Percentiles rank a stretch among this genome's conserved stretches.
phyloP scores from a whole-genome alignment of 2,888 invertebrate species.

The Sinelater perroti region DNA sequence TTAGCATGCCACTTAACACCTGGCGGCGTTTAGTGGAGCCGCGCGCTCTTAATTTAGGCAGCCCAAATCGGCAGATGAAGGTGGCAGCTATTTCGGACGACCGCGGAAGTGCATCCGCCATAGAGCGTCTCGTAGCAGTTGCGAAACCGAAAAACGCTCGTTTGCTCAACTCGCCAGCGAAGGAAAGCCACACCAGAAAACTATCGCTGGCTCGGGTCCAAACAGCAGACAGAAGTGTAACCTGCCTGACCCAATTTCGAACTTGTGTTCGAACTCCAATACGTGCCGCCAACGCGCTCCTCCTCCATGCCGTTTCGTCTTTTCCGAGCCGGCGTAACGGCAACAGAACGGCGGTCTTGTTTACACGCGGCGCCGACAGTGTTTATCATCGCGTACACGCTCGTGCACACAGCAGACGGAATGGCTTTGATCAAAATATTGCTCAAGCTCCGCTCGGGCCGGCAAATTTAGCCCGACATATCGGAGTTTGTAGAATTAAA shows the following conservation, averaged over 20 bases:
- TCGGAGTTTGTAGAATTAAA: too few species aligned
- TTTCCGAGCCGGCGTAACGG: not conserved
- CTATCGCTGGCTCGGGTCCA: constrained; percentile 19
- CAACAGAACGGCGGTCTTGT: not conserved
- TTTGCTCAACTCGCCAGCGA: constrained; percentile 34
- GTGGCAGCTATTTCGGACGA: not conserved
- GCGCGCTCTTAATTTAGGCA: too few species aligned
- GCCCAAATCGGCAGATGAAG: not conserved
- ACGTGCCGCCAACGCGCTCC: not conserved
- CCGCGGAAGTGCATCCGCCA: constrained; percentile 1
- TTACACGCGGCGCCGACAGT: too few species aligned
- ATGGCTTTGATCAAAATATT: too few species aligned
- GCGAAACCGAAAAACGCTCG: constrained; percentile 13
- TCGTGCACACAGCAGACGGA: too few species aligned
- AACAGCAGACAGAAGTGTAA: constrained; percentile 25
- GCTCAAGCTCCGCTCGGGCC: too few species aligned
- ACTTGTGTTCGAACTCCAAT: constrained; percentile 4
- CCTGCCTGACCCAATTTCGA: constrained; percentile 23
- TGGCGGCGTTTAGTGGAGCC: constrained; percentile 7
- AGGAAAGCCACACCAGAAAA: constrained; percentile 32
- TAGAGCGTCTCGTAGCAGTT: constrained; percentile 11
- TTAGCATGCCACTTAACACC: not conserved
- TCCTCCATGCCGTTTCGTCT: too few species aligned
- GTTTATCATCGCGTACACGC: too few species aligned
- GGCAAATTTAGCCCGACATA: too few species aligned